phyloP scores from a whole-genome alignment of 2,888 invertebrate species.

The Prenolepis imparis region DNA sequence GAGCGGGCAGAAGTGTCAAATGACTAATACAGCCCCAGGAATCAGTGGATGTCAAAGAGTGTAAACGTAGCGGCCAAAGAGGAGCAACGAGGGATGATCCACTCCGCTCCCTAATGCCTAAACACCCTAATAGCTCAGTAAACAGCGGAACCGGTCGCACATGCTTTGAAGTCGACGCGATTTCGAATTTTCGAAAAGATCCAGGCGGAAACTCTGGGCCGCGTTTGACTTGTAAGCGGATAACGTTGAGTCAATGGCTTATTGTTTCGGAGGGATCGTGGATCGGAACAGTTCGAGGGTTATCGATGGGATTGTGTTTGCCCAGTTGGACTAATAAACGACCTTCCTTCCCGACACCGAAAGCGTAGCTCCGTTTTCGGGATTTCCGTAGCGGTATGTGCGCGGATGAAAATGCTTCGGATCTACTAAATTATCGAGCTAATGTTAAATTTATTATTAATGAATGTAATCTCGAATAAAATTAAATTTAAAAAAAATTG shows the following conservation, averaged over 20 bases:
- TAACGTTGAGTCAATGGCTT: conserved; percentile 85
- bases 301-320: conserved; percentile 81
- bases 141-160: conserved; percentile 76
- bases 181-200: conserved; percentile 77
- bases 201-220: conserved; percentile 78
- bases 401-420: conserved; percentile 36
- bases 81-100: conserved; percentile 55
- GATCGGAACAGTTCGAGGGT: conserved; percentile 78
- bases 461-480: not conserved
- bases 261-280: conserved; percentile 82
- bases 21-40: conserved; percentile 67
- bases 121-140: conserved; percentile 85
- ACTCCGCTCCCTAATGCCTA: conserved; percentile 77
- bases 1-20: conserved; percentile 67
- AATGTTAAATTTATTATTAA: conserved; percentile 34
- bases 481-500: not conserved
- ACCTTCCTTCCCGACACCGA: conserved; percentile 43
- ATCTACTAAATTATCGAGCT: conserved; percentile 32
- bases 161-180: conserved; percentile 78
- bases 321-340: conserved; percentile 81
- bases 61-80: conserved; percentile 51
- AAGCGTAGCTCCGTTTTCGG: conserved; percentile 63
- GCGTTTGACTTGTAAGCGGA: conserved; percentile 85
- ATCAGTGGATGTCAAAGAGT: conserved; percentile 44
- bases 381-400: conserved; percentile 47